Evolutionary conservation across 1,140 invertebrate genomes (phyloP).

Genomic region (Gyrodactylus bullatarudis): DNA sequence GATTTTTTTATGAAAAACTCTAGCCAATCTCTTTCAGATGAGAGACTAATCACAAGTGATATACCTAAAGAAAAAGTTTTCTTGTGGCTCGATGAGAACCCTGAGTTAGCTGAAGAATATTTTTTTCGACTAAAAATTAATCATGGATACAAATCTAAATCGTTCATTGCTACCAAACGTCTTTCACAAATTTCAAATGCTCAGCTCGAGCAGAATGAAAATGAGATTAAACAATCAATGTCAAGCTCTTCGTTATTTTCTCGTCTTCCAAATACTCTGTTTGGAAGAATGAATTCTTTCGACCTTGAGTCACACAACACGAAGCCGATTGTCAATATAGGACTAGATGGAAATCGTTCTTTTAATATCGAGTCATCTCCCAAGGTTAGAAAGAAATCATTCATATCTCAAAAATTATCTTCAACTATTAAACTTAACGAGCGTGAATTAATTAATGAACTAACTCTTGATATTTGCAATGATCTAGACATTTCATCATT

Average conservation of each 20-base stretch:
- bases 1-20: too few relatives aligned
- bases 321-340: not conserved
- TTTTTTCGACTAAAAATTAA: too few relatives aligned
- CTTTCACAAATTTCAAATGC: not conserved
- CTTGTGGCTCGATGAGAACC: too few relatives aligned
- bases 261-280: not conserved
- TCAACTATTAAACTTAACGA: conserved; percentile 32
- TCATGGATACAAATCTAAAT: too few relatives aligned
- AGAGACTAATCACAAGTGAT: too few relatives aligned
- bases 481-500: conserved; percentile 59
- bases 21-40: too few relatives aligned
- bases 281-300: not conserved
- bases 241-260: not conserved
- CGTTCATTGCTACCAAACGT: too few relatives aligned
- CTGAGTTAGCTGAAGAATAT: too few relatives aligned
- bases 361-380: not conserved
- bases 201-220: not conserved
- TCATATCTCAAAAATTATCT: not conserved
- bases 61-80: too few relatives aligned
- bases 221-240: not conserved
- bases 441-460: conserved; percentile 65
- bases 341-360: not conserved
- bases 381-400: not conserved
- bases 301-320: too few relatives aligned
- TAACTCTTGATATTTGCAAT: conserved; percentile 82